A percentile compares a stretch with the other conserved stretches of the same genome.
Evolutionary conservation across 2,113 vertebrate genomes (phyloP).

Genomic region (Rhea pennata): DNA sequence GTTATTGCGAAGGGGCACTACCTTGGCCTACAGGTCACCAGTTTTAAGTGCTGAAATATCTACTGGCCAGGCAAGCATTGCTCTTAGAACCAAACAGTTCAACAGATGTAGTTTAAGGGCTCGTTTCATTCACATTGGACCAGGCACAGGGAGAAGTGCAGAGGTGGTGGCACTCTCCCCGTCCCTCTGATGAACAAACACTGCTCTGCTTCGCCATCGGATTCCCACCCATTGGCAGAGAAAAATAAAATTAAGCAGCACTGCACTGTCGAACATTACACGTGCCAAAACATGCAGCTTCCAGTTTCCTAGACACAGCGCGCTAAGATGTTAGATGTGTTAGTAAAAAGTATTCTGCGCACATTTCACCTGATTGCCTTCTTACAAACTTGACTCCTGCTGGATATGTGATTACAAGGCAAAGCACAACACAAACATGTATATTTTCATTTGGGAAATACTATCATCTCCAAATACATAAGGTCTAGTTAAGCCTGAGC

Average conservation of each 20-base stretch:
- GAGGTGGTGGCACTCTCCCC: neutral
- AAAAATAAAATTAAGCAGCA: neutral
- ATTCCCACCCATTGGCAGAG: neutral
- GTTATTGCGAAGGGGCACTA: accelerated
- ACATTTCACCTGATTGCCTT: neutral
- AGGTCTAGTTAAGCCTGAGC: neutral
- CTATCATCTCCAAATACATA: neutral
- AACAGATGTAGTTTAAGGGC: no score
- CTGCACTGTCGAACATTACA: neutral
- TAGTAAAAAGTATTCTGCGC: accelerated
- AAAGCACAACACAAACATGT: accelerated
- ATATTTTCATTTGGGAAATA: accelerated
- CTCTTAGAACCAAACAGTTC: no score
- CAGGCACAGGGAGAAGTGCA: accelerated
- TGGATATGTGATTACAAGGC: accelerated
- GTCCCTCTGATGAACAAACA: neutral
- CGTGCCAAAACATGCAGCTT: neutral
- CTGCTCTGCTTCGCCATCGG: neutral
- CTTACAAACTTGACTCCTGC: neutral
- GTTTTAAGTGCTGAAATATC: no score
- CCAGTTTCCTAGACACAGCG: accelerated
- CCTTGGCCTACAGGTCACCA: neutral
- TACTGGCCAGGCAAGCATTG: accelerated
- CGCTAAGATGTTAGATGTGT: neutral
- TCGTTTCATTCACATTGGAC: accelerated